These are phyloP conservation scores for Zhengitettix transpicula DNA, from an alignment of 2,888 invertebrate genomes.

Conservation along the genomic window DNA sequence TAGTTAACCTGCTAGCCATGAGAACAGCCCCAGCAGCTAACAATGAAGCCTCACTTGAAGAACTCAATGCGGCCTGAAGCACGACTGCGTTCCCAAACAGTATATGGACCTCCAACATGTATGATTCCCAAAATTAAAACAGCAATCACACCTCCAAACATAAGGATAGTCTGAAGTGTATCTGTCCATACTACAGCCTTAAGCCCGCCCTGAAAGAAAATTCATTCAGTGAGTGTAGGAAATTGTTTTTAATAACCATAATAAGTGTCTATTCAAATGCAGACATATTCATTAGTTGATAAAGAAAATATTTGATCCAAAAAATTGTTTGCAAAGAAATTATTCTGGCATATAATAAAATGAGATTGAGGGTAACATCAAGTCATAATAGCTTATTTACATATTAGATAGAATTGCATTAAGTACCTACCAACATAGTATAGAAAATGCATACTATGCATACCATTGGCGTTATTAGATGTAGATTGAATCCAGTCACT, in stretches of 20 bases:
- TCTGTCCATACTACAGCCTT: slow-evolving; percentile 73
- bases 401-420: no score
- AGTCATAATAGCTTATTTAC: no score
- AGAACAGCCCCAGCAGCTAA: no score
- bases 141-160: slow-evolving; percentile 51
- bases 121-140: slow-evolving; percentile 48
- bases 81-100: slow-evolving; percentile 41
- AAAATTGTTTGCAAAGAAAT: no score
- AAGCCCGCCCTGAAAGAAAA: slow-evolving; percentile 44
- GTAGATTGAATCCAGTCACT: slow-evolving; percentile 70
- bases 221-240: no score
- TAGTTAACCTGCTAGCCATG: no score
- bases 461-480: slow-evolving; percentile 60
- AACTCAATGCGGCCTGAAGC: slow-evolving; percentile 50
- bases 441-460: slow-evolving; percentile 85
- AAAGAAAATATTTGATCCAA: no score
- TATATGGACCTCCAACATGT: slow-evolving; percentile 42
- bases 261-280: no score
- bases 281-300: no score
- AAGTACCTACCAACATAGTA: slow-evolving; percentile 63
- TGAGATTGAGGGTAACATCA: no score
- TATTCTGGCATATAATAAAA: no score
- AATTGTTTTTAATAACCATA: no score
- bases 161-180: slow-evolving; percentile 53
- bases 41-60: slow-evolving; percentile 40